phyloP scores from a whole-genome alignment of 2,888 invertebrate genomes.

The Tillus elongatus region DNA sequence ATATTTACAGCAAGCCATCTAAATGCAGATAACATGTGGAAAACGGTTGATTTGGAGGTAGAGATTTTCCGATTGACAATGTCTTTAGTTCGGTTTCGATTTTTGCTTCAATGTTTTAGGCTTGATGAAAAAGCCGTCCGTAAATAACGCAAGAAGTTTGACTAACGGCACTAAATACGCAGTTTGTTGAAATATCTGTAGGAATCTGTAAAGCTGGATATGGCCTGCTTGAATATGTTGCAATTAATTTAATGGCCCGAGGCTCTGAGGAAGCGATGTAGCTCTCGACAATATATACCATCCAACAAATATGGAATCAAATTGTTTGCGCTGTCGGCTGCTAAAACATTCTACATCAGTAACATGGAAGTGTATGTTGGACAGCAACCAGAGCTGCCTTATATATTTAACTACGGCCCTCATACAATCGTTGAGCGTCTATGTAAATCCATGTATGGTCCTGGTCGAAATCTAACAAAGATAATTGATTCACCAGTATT shows the following conservation, averaged over 20 bases:
- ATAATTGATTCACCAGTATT: background rate
- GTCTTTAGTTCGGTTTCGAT: too few relatives aligned
- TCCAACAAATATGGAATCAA: too few relatives aligned
- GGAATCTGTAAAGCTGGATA: constrained; percentile 7
- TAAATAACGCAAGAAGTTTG: constrained; percentile 4
- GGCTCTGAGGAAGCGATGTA: too few relatives aligned
- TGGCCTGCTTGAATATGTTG: constrained; percentile 8
- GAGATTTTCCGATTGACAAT: too few relatives aligned
- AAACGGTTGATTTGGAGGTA: too few relatives aligned
- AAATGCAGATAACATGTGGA: too few relatives aligned
- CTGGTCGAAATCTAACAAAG: constrained; percentile 3
- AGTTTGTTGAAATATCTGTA: constrained; percentile 3
- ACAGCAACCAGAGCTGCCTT: constrained; percentile 4
- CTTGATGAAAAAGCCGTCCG: constrained; percentile 9
- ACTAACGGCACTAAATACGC: constrained; percentile 3
- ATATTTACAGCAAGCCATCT: too few relatives aligned
- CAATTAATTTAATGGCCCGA: constrained; percentile 8
- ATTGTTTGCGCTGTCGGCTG: too few relatives aligned
- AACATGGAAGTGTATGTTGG: too few relatives aligned
- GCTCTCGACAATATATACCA: constrained; percentile 10
- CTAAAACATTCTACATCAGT: too few relatives aligned
- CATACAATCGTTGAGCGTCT: constrained; percentile 5
- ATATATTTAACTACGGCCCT: too few relatives aligned
- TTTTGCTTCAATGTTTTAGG: constrained; percentile 12
- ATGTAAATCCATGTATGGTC: too few relatives aligned